Evolutionary conservation across 1,140 invertebrate genomes (phyloP), one percentile per base, ranked within the genome.

Genomic region (Drosophila repleta): DNA sequence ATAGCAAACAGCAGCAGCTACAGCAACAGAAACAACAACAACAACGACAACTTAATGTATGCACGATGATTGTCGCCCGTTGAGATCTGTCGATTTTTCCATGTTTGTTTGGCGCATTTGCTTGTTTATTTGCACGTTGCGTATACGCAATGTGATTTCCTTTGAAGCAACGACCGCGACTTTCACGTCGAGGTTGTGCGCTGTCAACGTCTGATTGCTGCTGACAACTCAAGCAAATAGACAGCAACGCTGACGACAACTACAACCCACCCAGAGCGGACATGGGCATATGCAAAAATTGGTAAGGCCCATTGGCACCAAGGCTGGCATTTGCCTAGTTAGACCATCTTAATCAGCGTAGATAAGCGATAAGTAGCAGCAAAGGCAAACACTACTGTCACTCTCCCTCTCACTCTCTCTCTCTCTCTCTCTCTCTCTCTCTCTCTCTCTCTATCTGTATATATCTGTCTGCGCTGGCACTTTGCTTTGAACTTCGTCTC

Each of bases 131-230:
- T 78, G 63, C 69, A 72, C 68, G 53, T 72, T 87, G 83, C 82
- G 82, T 87, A 87, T 87, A 87, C 82, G 82, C 83, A 85, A 62
- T 68, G 78, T 72, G 82, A 87, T 72, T 87, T 85, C 70, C 82
- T 85, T 85, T 85, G 82, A 85, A 85, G 76, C 67, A 62, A 43
- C 55, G 39, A 26, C 49, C 49, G 26, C 67, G 79, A 75, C 79
- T 70, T 75, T 74, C 65, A 60, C 77, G 62, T 60, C 71, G 57
- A 52, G 35, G 61, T 74, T 71, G 77, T 58, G 11, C 64, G 65
- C 56, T 72, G 75, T 74, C 53, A 11, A 17, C 13, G 24, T 29
- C 62, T 37, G 56, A 58, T 63, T 51, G 73, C 63, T 81, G 74
- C 68, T 81, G 74, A 65, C 78, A 81, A 64, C 78, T 73, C 62